Evolutionary conservation across 2,888 invertebrate genomes (phyloP), one percentile per base, ranked within the genome.

Genomic region (Aromia moschata): DNA sequence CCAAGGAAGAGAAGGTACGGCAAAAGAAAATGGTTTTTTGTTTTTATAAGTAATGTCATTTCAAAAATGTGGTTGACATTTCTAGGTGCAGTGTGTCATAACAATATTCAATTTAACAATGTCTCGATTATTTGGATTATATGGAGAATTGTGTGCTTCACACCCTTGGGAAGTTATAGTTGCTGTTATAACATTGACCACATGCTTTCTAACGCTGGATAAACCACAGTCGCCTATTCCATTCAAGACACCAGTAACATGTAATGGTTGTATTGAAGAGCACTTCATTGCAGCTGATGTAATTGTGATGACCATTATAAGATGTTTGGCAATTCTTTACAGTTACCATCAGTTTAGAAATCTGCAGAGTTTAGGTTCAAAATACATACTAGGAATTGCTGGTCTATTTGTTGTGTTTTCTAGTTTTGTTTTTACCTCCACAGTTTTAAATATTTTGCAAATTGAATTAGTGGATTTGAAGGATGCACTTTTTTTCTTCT

Each of bases 81-180:
- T n/a, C n/a, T n/a, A n/a, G n/a, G n/a, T n/a, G n/a, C n/a, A n/a
- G n/a, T n/a, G n/a, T n/a, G n/a, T n/a, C n/a, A n/a, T n/a, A n/a
- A n/a, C n/a, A n/a, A n/a, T n/a, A n/a, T n/a, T n/a, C n/a, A n/a
- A n/a, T n/a, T n/a, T n/a, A n/a, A n/a, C n/a, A n/a, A 74, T 74
- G 74, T 73, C 72, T 79, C 86, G 85, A 72, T 81, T 90, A 67
- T 94, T 93, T 86, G 88, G 89, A 62, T 86, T 87, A 45, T 92
- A 94, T 77, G 95, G 96, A 41, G 89, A 91, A 75, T 89, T 95
- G 79, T 96, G 96, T 82, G 94, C 95, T 63, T 87, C 90, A 33
- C 93, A 94, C 82, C 95, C 96, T 52, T 93, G 95, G 90, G 96
- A 96, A 82, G 94, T 96, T 65, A 95, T 96, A 68, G 92, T 96